phyloP scores from a whole-genome alignment of 1,140 invertebrate species.

The Lordiphosa collinella region DNA sequence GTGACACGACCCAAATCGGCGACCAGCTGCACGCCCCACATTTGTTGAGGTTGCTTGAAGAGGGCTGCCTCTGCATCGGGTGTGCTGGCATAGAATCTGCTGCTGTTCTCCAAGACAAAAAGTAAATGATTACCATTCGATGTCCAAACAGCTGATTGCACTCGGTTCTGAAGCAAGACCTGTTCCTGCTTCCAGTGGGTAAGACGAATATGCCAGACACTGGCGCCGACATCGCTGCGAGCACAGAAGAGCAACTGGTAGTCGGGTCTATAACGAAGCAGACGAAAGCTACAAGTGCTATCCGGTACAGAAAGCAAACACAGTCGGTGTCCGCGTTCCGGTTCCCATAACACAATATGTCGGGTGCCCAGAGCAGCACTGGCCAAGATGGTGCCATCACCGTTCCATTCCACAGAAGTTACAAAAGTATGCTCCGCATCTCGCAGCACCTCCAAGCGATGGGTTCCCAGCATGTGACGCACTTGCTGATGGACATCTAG shows the following conservation, averaged over 20 bases:
- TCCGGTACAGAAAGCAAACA: neutral
- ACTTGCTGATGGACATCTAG: slow-evolving; percentile 3
- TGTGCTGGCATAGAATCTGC: slow-evolving; percentile 1
- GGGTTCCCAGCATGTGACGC: neutral
- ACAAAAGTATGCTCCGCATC: slow-evolving; percentile 11
- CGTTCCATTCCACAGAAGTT: slow-evolving; percentile 28
- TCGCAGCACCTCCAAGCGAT: neutral
- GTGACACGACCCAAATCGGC: slow-evolving; percentile 1
- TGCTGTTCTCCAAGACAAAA: slow-evolving; percentile 1
- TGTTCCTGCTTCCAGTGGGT: neutral
- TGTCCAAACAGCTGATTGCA: slow-evolving; percentile 37
- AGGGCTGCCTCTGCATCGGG: neutral
- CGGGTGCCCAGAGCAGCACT: slow-evolving; percentile 18
- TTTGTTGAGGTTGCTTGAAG: neutral
- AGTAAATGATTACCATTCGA: slow-evolving; percentile 7
- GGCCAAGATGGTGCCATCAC: slow-evolving; percentile 8
- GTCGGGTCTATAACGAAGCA: slow-evolving; percentile 13
- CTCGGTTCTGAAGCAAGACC: neutral
- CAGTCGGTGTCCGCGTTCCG: slow-evolving; percentile 14
- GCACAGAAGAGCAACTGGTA: slow-evolving; percentile 5
- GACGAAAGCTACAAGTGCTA: neutral
- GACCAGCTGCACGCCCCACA: slow-evolving; percentile 2
- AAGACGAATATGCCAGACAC: neutral
- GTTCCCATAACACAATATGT: slow-evolving; percentile 21
- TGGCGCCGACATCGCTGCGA: neutral